Conservation (phyloP, 1,140 invertebrate species). For the Drosophila novamexicana region DNA sequence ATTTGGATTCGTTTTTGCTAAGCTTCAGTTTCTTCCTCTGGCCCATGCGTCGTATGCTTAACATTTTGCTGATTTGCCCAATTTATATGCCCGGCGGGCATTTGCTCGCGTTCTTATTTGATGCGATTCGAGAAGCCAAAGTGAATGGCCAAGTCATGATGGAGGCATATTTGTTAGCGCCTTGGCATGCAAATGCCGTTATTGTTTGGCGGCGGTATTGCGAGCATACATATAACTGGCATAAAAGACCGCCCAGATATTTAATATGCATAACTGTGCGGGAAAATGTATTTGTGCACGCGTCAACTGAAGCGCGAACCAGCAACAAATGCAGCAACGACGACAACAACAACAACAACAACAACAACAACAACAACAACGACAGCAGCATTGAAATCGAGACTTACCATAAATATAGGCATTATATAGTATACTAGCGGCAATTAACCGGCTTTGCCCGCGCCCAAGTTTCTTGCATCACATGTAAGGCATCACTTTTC, state of each 20-base stretch:
- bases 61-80: constrained; percentile 9
- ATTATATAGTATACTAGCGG: constrained; percentile 1
- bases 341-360: constrained; percentile 5
- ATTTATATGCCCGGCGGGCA: constrained; percentile 1
- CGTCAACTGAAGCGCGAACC: constrained; percentile 40
- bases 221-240: constrained; percentile 3
- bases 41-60: constrained; percentile 12
- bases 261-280: constrained; percentile 68
- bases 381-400: constrained; percentile 17
- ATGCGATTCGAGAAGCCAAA: neutral
- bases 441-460: constrained; percentile 1
- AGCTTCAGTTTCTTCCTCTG: constrained; percentile 1
- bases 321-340: constrained; percentile 2
- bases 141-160: constrained; percentile 12
- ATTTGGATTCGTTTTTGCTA: constrained; percentile 2
- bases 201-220: constrained; percentile 6
- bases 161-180: constrained; percentile 18
- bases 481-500: too few relatives aligned
- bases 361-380: neutral
- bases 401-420: constrained; percentile 8
- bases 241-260: constrained; percentile 47
- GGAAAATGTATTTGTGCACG: constrained; percentile 20
- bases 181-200: constrained; percentile 23
- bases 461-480: neutral
- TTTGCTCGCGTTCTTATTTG: constrained; percentile 13